A percentile compares a stretch with the other conserved stretches of the same genome.
Evolutionary conservation across 2,113 vertebrate genomes (phyloP).

Genomic region (Xenopus laevis): DNA sequence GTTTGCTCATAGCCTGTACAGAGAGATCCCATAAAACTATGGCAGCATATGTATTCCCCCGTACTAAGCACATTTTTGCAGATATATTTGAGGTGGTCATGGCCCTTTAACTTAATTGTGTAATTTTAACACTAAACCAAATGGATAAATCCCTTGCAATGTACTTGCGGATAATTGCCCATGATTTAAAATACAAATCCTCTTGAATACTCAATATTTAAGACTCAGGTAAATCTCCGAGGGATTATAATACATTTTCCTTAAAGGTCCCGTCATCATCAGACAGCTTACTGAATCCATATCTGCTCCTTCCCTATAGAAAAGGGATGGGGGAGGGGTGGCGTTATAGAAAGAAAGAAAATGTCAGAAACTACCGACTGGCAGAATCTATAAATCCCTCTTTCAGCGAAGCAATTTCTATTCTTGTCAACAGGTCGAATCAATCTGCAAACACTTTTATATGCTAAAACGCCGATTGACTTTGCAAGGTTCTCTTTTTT

Average conservation of each 20-base stretch:
- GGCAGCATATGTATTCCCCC: too few relatives aligned
- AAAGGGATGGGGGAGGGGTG: background rate
- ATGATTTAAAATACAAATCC: conserved; percentile 11
- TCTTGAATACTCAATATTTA: background rate
- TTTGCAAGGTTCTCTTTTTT: too few relatives aligned
- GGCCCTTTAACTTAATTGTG: too few relatives aligned
- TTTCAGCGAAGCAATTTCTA: conserved; percentile 52
- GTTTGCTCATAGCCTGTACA: too few relatives aligned
- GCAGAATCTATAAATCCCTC: conserved; percentile 54
- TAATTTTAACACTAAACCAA: too few relatives aligned
- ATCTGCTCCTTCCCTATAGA: conserved; percentile 47
- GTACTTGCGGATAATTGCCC: too few relatives aligned
- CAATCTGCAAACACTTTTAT: conserved; percentile 47
- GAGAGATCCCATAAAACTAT: too few relatives aligned
- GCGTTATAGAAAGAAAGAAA: background rate
- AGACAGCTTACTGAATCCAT: conserved; percentile 46
- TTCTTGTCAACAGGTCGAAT: conserved; percentile 49
- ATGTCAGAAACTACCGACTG: background rate
- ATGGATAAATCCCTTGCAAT: too few relatives aligned
- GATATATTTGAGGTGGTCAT: too few relatives aligned
- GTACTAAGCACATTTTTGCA: too few relatives aligned
- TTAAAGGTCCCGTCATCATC: conserved; percentile 22
- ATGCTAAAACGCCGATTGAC: conserved; percentile 33
- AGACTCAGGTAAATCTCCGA: conserved; percentile 11
- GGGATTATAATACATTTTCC: conserved; percentile 30